Conservation (phyloP, 2,113 vertebrate genomes). For the Mesitornis unicolor region DNA sequence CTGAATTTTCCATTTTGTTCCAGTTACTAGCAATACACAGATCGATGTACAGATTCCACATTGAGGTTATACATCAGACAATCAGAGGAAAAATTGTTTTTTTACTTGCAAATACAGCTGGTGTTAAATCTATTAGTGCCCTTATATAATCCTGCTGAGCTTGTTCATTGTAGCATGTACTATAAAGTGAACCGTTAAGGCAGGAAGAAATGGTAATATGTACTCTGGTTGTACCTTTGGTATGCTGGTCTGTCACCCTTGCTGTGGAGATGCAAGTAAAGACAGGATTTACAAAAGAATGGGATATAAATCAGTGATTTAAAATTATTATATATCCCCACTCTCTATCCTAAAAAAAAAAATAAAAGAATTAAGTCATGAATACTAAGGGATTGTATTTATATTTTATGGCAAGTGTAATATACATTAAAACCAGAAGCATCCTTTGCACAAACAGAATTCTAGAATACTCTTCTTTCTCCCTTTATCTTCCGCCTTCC, state of each 20-base stretch:
- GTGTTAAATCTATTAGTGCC: not conserved
- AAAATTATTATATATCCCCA: not conserved
- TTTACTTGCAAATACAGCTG: not conserved
- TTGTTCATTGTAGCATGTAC: not conserved
- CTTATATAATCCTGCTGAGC: not conserved
- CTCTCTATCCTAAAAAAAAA: not conserved
- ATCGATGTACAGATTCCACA: not conserved
- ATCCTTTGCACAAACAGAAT: not conserved
- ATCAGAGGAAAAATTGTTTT: not conserved
- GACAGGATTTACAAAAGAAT: not conserved
- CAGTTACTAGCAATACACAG: not conserved
- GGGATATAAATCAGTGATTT: not conserved
- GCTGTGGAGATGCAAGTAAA: not conserved
- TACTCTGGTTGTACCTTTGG: not conserved
- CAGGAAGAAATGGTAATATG: not conserved
- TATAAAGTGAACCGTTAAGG: not conserved
- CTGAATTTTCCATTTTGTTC: not conserved
- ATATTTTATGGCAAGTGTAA: slow-evolving; percentile 15
- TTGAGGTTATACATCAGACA: not conserved
- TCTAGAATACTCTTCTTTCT: not conserved
- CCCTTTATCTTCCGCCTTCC: not conserved
- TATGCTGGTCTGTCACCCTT: not conserved
- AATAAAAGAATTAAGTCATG: not conserved
- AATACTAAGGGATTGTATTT: not conserved
- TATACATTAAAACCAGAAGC: not conserved